These are phyloP conservation scores for Schizotus pectinicornis DNA, from an alignment of 2,888 invertebrate genomes.

Conservation along the genomic window DNA sequence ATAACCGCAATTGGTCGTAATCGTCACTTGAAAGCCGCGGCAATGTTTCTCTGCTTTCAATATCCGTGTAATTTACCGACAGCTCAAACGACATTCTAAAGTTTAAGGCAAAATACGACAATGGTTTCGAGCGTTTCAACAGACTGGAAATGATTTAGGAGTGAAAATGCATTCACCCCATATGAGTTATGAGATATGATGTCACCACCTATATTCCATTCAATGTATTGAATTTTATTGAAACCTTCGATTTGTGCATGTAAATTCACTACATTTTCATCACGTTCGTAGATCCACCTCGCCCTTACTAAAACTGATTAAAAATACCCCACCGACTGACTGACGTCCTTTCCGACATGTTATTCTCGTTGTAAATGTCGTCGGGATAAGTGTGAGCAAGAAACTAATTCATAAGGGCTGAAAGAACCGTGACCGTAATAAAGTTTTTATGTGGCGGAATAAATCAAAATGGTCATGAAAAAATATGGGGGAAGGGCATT, in stretches of 20 bases:
- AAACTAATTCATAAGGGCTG: slow-evolving; percentile 46
- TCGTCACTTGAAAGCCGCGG: too few relatives aligned
- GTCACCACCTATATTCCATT: slow-evolving; percentile 50
- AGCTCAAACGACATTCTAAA: slow-evolving; percentile 22
- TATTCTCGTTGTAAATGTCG: slow-evolving; percentile 36
- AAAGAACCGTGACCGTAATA: slow-evolving; percentile 46
- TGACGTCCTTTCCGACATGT: slow-evolving; percentile 1
- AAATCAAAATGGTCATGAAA: slow-evolving; percentile 45
- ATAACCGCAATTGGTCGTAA: too few relatives aligned
- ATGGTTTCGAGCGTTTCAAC: slow-evolving; percentile 48
- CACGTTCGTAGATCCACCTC: background rate
- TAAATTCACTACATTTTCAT: slow-evolving; percentile 30
- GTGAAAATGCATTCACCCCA: slow-evolving; percentile 47
- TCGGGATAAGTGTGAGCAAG: slow-evolving; percentile 37
- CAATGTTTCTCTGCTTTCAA: background rate
- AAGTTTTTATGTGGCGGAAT: slow-evolving; percentile 46
- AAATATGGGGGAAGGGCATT: slow-evolving; percentile 35
- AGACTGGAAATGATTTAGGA: slow-evolving; percentile 54
- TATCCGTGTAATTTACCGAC: slow-evolving; percentile 15
- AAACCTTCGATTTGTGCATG: slow-evolving; percentile 45
- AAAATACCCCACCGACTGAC: too few relatives aligned
- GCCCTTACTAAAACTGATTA: background rate
- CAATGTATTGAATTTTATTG: slow-evolving; percentile 52
- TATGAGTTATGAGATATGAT: slow-evolving; percentile 50
- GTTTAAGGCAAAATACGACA: slow-evolving; percentile 43